A percentile compares a stretch with the other conserved stretches of the same genome.
Evolutionary conservation across 2,113 vertebrate species (phyloP).

Genomic region (cattle (Bos taurus)): DNA sequence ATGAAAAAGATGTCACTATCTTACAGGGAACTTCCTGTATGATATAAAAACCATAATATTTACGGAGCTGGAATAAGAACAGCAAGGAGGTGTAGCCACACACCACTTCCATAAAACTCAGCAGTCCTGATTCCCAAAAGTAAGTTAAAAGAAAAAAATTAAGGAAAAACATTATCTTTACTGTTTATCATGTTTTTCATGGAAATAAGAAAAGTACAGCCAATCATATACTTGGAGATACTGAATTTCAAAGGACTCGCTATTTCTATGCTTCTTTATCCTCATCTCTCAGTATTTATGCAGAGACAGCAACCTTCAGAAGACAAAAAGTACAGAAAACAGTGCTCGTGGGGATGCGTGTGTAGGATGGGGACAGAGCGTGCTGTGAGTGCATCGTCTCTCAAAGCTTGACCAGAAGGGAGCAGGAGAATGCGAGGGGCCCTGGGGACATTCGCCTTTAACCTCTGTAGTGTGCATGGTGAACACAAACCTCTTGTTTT

Average conservation of each 20-base stretch:
- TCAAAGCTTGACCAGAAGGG: too few species aligned
- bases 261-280: not conserved
- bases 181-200: not conserved
- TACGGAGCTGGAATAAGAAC: not conserved
- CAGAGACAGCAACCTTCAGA: not conserved
- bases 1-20: not conserved
- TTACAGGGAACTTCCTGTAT: not conserved
- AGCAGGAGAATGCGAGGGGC: not conserved
- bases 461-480: not conserved
- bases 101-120: not conserved
- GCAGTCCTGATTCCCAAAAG: not conserved
- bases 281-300: not conserved
- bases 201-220: not conserved
- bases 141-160: not conserved
- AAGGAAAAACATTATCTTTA: not conserved
- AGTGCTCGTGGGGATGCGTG: rapidly evolving
- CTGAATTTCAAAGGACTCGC: not conserved
- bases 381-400: not conserved
- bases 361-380: rapidly evolving
- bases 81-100: not conserved
- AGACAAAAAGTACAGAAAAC: not conserved
- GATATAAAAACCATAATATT: not conserved
- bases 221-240: not conserved
- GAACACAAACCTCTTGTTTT: not conserved
- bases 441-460: not conserved